Evolutionary conservation across 2,888 invertebrate genomes (phyloP), one percentile per base, ranked within the genome.

Genomic region (Caenorhabditis panamensis): DNA sequence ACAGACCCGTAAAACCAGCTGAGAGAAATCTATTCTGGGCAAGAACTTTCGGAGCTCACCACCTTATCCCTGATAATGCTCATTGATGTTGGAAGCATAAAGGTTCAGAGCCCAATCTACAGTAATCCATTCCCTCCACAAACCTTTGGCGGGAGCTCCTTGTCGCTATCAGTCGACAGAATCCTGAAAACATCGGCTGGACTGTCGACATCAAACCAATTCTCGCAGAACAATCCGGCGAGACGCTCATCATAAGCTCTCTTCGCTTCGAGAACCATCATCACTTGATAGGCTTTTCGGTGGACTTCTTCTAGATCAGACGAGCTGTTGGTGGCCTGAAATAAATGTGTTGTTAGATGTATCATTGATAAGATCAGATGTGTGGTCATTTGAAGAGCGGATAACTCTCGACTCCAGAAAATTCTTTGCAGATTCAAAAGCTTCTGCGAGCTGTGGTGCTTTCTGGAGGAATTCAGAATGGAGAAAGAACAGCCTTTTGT

Each of bases 121-220:
- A n/a, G 18, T 18, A 2, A 47, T 18, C 4, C 5, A 18, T 18
- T 18, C 16, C 47, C 26, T 28, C 26, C 26, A 61, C 31, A 28
- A 49, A 78, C 78, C 71, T 78, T 71, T 24, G 59, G 61, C n/a
- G 67, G 68, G 37, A 72, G 51, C 49, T 75, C 58, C 24, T 61
- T 41, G 9, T 75, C 54, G 6, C 28, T 51, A 2, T 28, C 28
- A 3, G 13, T 28, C 22, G 63, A 8, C 28, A 83, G 41, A 37
- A 77, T 47, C 31, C 64, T 58, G 76, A 83, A 75, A 4, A 82
- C 69, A n/a, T 79, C 79, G 16, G 75, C 75, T 0, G 86, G 86
- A 71, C 80, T 79, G 56, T 86, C 84, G 44, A 85, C 78, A n/a
- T 75, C 66, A 67, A 84, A 82, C 86, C 86, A 86, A 49, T 83